Base-by-base conservation (phyloP, 1,140 invertebrate species). In the Drosophila mauritiana region DNA sequence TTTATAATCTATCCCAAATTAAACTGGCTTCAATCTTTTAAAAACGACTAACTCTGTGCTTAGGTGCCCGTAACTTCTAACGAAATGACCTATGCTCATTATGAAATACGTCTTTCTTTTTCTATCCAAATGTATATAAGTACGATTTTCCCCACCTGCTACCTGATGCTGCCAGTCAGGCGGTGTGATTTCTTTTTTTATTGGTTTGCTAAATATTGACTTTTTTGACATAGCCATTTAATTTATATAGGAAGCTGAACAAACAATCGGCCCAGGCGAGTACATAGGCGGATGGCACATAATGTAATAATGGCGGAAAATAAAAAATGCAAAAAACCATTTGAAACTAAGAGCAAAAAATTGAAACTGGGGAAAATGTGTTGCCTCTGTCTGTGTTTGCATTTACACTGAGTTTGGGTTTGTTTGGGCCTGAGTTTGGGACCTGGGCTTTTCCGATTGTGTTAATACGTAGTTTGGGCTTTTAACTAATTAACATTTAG, bases 401-500 rank as follows among this genome's bases (percentile, higher is more conserved):
- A 69, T 70, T 73, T 67, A 49, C 62, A 46, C 42, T 52, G 36
- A 13, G 53, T 49, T 27, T 49, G 59, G 52, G 52, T 74, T 45
- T 48, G 54, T 42, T 72, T 49, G 39, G 52, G 42, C 22, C 11
- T 17, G 40, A 55, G 56, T 46, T 43, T 43, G 64, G 42, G 42
- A 2, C 11, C 51, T 25, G 40, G 27, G 51, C 36, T 17, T 40
- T 48, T 36, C 52, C 53, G 70, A 63, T 69, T 62, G 75, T 62
- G 67, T 83, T 82, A 83, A 79, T 81, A 65, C 65, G 73, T 83
- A 88, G 83, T 80, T 80, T 70, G 80, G 68, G 83, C 73, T 79
- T 86, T 91, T 91, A 91, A 91, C 88, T 91, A 91, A 91, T 91
- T 90, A 90, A 90, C 88, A 91, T 90, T 91, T 91, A 80, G 82